Percentiles rank a stretch among this genome's conserved stretches.
Conservation (phyloP, 2,113 vertebrate genomes). For the Indicator indicator region DNA sequence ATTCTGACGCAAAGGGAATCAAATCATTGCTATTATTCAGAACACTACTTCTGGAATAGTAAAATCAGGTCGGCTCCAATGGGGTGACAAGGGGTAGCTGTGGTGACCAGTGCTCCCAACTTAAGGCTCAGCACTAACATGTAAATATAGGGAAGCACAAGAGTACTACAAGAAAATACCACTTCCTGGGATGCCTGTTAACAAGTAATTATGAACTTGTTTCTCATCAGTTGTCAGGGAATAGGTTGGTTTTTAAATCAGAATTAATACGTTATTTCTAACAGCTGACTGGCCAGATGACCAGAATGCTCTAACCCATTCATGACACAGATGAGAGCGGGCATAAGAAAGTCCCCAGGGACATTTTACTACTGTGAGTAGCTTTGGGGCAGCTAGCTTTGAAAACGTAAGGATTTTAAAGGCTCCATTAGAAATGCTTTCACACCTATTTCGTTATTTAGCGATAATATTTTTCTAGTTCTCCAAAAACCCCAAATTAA, state of each 20-base stretch:
- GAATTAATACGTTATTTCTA: neutral
- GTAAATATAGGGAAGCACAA: fast-evolving
- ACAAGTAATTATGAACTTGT: neutral
- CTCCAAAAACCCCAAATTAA: neutral
- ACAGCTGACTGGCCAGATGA: neutral
- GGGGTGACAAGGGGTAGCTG: neutral
- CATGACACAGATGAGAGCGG: neutral
- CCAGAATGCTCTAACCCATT: neutral
- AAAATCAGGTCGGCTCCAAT: neutral
- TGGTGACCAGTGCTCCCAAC: neutral
- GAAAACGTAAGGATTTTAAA: neutral
- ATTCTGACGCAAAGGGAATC: neutral
- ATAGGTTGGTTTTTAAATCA: neutral
- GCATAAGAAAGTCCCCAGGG: neutral
- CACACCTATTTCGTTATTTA: neutral
- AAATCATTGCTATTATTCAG: neutral
- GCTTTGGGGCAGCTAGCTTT: neutral
- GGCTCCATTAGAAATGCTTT: neutral
- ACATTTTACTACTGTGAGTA: neutral
- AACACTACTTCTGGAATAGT: neutral
- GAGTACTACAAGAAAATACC: neutral
- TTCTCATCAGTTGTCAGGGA: neutral
- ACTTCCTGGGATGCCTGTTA: neutral
- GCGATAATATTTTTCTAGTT: neutral
- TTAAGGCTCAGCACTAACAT: neutral